These are phyloP conservation scores for Leistus spinibarbis DNA, from an alignment of 2,888 invertebrate genomes.

Conservation along the genomic window DNA sequence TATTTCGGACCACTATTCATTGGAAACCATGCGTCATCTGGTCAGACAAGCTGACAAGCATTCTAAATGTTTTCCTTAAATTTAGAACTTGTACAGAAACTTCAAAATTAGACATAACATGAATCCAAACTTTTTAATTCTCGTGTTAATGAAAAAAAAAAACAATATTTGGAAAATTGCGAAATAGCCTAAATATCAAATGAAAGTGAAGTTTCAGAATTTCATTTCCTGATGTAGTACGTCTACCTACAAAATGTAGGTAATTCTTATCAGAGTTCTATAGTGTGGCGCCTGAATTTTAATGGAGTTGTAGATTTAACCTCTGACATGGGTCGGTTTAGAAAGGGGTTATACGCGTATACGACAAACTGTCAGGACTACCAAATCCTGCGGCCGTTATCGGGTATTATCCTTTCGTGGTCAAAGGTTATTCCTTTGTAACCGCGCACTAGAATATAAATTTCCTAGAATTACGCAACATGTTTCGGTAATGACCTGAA, in stretches of 20 bases:
- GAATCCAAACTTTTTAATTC: no score
- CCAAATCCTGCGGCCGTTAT: constrained; percentile 11
- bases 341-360: neutral
- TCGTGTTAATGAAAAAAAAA: no score
- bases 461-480: constrained; percentile 17
- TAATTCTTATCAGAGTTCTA: neutral
- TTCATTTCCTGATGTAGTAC: neutral
- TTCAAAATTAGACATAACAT: no score
- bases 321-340: constrained; percentile 5
- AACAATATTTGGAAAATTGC: neutral
- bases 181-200: neutral
- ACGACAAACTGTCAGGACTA: constrained; percentile 6
- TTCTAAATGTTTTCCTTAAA: no score
- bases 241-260: neutral
- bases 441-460: constrained; percentile 19
- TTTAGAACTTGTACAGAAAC: no score
- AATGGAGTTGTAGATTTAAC: neutral
- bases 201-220: neutral
- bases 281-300: neutral
- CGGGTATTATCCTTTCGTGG: constrained; percentile 17
- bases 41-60: no score
- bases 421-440: constrained; percentile 17
- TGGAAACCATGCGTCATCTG: no score
- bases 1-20: no score
- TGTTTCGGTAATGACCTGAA: neutral